Evolutionary conservation across 2,888 invertebrate genomes (phyloP), one percentile per base, ranked within the genome.

Genomic region (Mystacides longicornis): DNA sequence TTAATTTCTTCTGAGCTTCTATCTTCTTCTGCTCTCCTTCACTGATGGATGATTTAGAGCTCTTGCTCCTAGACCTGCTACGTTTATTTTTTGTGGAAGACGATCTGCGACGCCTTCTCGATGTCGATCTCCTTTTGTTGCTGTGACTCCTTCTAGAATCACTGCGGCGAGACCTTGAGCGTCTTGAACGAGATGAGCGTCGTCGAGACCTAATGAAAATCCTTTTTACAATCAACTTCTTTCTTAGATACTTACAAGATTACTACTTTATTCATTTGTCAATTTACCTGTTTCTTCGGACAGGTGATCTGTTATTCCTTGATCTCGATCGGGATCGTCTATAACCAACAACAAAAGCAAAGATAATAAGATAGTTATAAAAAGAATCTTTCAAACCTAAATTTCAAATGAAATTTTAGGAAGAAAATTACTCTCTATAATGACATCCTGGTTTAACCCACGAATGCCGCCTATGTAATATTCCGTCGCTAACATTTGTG

Each of bases 1-100:
- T 72, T 22, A 71, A 65, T 69, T 69, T 70, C 61, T 73, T 73
- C 57, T 73, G 71, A 21, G 68, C 66, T 4, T 67, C 67, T 4
- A 66, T 69, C 67, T 16, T 64, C 62, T 14, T 60, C 31, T 20
- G 54, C 56, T 23, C 62, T 62, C 3, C 60, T 62, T 2, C 56
- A 18, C 56, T 48, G 19, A 43, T 19, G 14, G 55, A 52, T 5
- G 52, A 56, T 9, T 56, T 57, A 56, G 50, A 33, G 51, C 51
- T 23, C 14, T 31, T 42, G 54, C 58, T 42, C 22, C 60, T 51
- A 16, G 59, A 45, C 2, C 20, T 52, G 2, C 59, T 51, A 37
- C 55, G 59, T 48, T 61, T 53, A 55, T 58, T 57, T 20, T 45
- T 65, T 22, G 22, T n/a, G 20, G 55, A 49, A 1, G 49, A 33